These are phyloP conservation scores for Trypoxylus dichotomus DNA, from an alignment of 1,140 invertebrate genomes.

Conservation along the genomic window DNA sequence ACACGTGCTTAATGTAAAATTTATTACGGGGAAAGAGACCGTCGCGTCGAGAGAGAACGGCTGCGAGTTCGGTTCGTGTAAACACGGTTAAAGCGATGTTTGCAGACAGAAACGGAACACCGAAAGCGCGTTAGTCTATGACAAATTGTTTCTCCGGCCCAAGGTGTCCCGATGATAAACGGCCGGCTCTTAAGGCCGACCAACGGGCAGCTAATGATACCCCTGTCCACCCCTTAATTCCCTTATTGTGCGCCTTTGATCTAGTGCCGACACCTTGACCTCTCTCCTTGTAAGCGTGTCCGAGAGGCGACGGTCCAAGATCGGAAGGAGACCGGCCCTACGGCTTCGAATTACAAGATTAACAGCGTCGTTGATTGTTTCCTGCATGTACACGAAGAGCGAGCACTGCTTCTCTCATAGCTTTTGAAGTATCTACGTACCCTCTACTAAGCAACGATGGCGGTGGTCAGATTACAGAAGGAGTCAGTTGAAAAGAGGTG, in stretches of 20 bases:
- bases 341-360: constrained; percentile 15
- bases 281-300: neutral
- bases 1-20: constrained; percentile 6
- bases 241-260: constrained; percentile 51
- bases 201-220: constrained; percentile 51
- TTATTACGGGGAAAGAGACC: constrained; percentile 21
- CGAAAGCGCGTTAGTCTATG: constrained; percentile 38
- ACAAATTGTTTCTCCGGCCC: constrained; percentile 49
- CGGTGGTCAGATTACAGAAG: neutral
- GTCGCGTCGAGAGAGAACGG: neutral
- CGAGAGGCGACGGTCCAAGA: constrained; percentile 14
- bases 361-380: constrained; percentile 21
- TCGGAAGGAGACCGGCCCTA: constrained; percentile 15
- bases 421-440: constrained; percentile 44
- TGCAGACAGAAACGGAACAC: constrained; percentile 37
- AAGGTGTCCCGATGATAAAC: constrained; percentile 51
- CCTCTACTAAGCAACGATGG: neutral
- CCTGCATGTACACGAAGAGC: neutral
- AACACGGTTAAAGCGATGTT: constrained; percentile 47
- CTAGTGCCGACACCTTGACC: constrained; percentile 49
- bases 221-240: constrained; percentile 48
- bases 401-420: neutral
- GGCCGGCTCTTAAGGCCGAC: constrained; percentile 49
- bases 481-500: neutral
- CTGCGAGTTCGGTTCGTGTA: constrained; percentile 37